Evolutionary conservation across 2,888 invertebrate genomes (phyloP).

Genomic region (Eupithecia exiguata): DNA sequence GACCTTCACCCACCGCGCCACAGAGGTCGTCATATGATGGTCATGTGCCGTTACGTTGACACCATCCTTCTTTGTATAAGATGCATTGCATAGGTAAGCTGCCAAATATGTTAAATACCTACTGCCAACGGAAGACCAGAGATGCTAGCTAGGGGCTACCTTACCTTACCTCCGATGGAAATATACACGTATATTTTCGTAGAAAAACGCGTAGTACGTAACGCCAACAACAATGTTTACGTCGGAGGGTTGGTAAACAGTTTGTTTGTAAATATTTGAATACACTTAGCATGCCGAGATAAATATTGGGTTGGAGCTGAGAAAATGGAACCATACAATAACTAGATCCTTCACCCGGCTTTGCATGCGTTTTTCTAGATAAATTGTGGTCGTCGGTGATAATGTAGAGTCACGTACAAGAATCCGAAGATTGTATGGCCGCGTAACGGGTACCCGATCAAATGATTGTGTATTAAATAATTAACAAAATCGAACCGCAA

Average conservation of each 20-base stretch:
- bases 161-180: neutral
- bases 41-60: too few species aligned
- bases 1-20: too few species aligned
- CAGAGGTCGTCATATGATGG: too few species aligned
- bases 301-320: conserved; percentile 30
- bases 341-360: neutral
- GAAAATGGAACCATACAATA: conserved; percentile 16
- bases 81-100: too few species aligned
- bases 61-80: too few species aligned
- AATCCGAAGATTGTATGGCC: neutral
- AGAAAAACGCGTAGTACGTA: neutral
- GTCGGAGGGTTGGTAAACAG: conserved; percentile 49
- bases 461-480: neutral
- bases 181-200: neutral
- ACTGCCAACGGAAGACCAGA: neutral
- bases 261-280: conserved; percentile 53
- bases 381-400: neutral
- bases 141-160: neutral
- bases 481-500: neutral
- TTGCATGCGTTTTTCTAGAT: neutral
- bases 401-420: neutral
- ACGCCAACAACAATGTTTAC: conserved; percentile 41
- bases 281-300: conserved; percentile 45
- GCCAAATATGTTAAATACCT: too few species aligned
- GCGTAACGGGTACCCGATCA: neutral